Evolutionary conservation across 2,888 invertebrate species (phyloP), one percentile per base, ranked within the genome.

Genomic region (Entomobrya multifasciata): DNA sequence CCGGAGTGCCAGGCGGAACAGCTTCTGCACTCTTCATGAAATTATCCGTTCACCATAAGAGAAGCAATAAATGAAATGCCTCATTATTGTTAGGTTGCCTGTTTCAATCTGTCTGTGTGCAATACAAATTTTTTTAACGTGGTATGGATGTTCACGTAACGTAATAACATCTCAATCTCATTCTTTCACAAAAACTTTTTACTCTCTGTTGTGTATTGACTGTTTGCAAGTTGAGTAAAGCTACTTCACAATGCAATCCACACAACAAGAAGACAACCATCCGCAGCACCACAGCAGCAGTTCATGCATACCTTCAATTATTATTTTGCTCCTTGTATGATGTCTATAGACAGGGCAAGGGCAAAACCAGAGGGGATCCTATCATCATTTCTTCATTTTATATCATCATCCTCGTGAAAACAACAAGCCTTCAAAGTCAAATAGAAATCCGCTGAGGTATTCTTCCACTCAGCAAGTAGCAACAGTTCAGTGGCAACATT

Each of bases 351-450:
- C 86, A 79, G 47, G 86, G 72, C 70, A 85, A 85, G 85, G 85
- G 86, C 86, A 86, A 86, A 85, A 85, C 86, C 86, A 36, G 79
- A 86, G 86, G 86, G 86, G 86, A 79, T 86, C 86, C 79, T 85
- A 60, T 72, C 81, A 72, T 82, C 83, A 84, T 77, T 67, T 78
- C 57, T 30, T 82, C 74, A n/a, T 72, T 52, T 67, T 55, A 44
- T 70, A 57, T 41, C 82, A 60, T 74, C 62, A 27, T 67, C 47
- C 15, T 78, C 78, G 77, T 77, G 86, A 79, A 86, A 79, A 79
- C 79, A 86, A 86, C 79, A 74, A 84, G 67, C 77, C 83, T 70
- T 78, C 70, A 78, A 85, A 86, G 86, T 86, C 86, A 86, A 86
- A 86, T 74, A 86, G 57, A 67, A 36, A 47, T 78, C 86, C 78